Percentiles rank a stretch among this genome's conserved stretches.
Evolutionary conservation across 2,797 vertebrate genomes (phyloP).

Genomic region (Naso thynnoides): DNA sequence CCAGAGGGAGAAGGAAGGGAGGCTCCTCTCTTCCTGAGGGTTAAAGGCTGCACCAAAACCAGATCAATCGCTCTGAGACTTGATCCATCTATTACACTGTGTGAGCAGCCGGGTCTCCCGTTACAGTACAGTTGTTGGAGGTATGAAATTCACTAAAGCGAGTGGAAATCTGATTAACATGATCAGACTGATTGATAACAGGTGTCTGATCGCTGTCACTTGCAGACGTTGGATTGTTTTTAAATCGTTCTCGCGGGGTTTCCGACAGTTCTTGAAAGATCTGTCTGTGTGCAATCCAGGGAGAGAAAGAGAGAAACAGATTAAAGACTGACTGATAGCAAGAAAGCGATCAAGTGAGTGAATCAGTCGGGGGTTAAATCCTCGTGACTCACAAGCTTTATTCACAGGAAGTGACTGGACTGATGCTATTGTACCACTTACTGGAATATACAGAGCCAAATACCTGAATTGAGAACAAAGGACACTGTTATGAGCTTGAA

Average conservation of each 20-base stretch:
- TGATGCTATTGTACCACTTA: background rate
- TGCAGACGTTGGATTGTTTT: background rate
- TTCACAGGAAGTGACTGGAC: background rate
- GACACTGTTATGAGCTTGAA: background rate
- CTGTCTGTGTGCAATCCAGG: background rate
- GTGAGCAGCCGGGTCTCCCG: slow-evolving; percentile 26
- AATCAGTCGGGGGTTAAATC: slow-evolving; percentile 9
- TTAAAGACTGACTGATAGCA: slow-evolving; percentile 1
- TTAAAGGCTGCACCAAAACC: slow-evolving; percentile 47
- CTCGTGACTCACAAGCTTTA: slow-evolving; percentile 24
- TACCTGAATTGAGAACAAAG: background rate
- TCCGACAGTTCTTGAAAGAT: background rate
- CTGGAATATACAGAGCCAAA: background rate
- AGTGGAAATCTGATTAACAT: slow-evolving; percentile 13
- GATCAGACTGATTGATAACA: slow-evolving; percentile 29
- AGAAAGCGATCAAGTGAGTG: slow-evolving; percentile 9
- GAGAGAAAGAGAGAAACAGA: background rate
- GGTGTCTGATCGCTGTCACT: slow-evolving; percentile 16
- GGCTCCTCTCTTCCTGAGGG: slow-evolving; percentile 23
- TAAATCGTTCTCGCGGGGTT: slow-evolving; percentile 1
- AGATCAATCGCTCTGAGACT: slow-evolving; percentile 42
- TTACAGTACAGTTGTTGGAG: slow-evolving; percentile 6
- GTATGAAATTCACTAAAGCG: slow-evolving; percentile 9
- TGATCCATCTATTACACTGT: slow-evolving; percentile 48
- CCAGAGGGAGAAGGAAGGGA: slow-evolving; percentile 1